These are phyloP conservation scores for Diplodus sargus DNA, from an alignment of 2,797 vertebrate species.

Conservation along the genomic window DNA sequence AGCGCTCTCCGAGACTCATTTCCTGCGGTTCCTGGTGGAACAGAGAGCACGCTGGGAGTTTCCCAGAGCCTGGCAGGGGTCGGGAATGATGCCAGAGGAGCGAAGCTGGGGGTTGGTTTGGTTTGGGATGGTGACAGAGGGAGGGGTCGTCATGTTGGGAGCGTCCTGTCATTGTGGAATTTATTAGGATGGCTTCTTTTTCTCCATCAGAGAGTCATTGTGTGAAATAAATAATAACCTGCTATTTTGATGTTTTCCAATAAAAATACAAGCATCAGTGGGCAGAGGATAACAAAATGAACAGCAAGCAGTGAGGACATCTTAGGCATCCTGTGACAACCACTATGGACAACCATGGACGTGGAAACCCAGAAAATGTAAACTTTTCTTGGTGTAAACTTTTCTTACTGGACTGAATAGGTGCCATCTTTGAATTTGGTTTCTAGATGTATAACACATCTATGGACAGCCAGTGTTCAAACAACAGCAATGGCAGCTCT, in stretches of 20 bases:
- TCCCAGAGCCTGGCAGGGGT: slow-evolving; percentile 81
- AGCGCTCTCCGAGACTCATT: slow-evolving; percentile 85
- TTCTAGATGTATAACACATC: no score
- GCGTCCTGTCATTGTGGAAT: slow-evolving; percentile 49
- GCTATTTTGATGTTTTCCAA: slow-evolving; percentile 10
- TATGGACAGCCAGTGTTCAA: no score
- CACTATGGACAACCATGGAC: not conserved
- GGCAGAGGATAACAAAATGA: slow-evolving; percentile 13
- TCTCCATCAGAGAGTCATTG: not conserved
- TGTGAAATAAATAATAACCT: slow-evolving; percentile 7
- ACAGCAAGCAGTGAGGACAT: slow-evolving; percentile 5
- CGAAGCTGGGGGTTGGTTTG: slow-evolving; percentile 57
- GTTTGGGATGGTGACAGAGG: slow-evolving; percentile 63
- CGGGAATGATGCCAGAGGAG: slow-evolving; percentile 71
- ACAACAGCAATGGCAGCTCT: no score
- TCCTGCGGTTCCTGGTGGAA: slow-evolving; percentile 85
- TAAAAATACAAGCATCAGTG: slow-evolving; percentile 7
- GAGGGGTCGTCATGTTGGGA: slow-evolving; percentile 40
- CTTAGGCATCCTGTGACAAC: slow-evolving; percentile 2
- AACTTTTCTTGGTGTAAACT: no score
- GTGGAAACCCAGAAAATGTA: no score
- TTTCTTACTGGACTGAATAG: no score
- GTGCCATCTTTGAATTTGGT: no score
- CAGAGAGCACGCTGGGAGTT: slow-evolving; percentile 81
- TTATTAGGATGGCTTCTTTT: slow-evolving; percentile 39